phyloP scores from a whole-genome alignment of 2,113 vertebrate species.

The Sinocyclocheilus rhinocerous region DNA sequence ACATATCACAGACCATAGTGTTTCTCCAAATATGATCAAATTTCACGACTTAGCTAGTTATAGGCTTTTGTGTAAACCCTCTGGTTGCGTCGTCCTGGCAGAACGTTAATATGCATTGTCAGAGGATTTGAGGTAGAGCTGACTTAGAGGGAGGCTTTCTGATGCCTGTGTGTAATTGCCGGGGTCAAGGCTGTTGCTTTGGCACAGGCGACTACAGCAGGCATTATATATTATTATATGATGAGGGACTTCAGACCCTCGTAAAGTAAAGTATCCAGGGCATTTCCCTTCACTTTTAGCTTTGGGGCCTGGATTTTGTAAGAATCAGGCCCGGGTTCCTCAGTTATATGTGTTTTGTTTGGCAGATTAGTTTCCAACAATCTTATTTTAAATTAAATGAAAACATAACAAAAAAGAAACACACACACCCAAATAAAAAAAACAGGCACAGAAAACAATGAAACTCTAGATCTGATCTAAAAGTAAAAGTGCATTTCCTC shows the following conservation, averaged over 20 bases:
- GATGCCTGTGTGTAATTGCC: conserved; percentile 76
- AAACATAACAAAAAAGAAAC: conserved; percentile 57
- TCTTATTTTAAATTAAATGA: conserved; percentile 68
- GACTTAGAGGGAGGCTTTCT: conserved; percentile 63
- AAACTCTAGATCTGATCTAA: background rate
- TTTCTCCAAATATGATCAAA: conserved; percentile 63
- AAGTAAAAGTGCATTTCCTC: background rate
- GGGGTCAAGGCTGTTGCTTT: conserved; percentile 73
- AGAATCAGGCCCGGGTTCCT: conserved; percentile 67
- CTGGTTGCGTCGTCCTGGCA: conserved; percentile 58
- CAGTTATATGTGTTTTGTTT: conserved; percentile 54
- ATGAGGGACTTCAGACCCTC: conserved; percentile 70
- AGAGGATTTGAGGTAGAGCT: conserved; percentile 64
- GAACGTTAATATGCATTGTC: conserved; percentile 67
- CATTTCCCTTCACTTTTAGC: conserved; percentile 68
- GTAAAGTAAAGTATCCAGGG: conserved; percentile 74
- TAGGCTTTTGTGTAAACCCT: conserved; percentile 58
- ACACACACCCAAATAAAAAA: background rate
- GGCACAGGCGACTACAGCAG: conserved; percentile 70
- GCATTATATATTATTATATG: conserved; percentile 77
- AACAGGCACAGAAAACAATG: background rate
- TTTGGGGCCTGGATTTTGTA: conserved; percentile 75
- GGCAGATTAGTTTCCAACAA: conserved; percentile 71
- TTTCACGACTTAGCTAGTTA: conserved; percentile 66
- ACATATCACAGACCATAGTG: conserved; percentile 54